Conservation (phyloP, 2,113 vertebrate species). For the Corynorhinus townsendii region DNA sequence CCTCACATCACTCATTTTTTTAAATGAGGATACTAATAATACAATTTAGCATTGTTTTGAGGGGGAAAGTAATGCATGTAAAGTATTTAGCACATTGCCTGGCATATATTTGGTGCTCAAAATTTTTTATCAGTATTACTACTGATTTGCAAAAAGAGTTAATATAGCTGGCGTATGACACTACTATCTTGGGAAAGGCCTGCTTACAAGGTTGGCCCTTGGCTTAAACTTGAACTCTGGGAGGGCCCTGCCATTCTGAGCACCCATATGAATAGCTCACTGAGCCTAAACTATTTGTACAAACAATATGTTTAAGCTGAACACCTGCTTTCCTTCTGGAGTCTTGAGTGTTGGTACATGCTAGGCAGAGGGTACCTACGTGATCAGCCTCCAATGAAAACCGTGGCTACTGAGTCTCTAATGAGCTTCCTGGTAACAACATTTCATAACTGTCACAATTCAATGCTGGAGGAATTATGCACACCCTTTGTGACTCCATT, state of each 20-base stretch:
- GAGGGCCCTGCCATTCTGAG: background rate
- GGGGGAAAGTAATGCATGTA: background rate
- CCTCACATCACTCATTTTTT: background rate
- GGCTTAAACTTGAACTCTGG: background rate
- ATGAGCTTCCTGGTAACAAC: background rate
- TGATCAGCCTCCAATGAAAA: background rate
- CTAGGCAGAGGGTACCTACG: background rate
- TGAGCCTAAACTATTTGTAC: background rate
- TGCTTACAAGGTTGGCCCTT: background rate
- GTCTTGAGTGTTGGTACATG: background rate
- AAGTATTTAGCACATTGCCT: background rate
- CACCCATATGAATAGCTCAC: background rate
- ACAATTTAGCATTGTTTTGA: background rate
- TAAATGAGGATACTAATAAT: background rate
- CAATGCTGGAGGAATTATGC: background rate
- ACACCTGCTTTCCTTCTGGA: background rate
- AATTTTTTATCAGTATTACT: background rate
- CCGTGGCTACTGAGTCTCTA: background rate
- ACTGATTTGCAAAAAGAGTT: background rate
- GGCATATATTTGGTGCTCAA: background rate
- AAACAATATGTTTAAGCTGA: background rate
- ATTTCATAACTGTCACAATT: background rate
- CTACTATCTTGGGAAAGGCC: background rate
- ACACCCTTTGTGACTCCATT: background rate
- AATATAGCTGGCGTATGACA: background rate